A percentile compares a stretch with the other conserved stretches of the same genome.
These are phyloP conservation scores for Oxyruncus cristatus DNA, from an alignment of 2,113 vertebrate species.

Conservation along the genomic window DNA sequence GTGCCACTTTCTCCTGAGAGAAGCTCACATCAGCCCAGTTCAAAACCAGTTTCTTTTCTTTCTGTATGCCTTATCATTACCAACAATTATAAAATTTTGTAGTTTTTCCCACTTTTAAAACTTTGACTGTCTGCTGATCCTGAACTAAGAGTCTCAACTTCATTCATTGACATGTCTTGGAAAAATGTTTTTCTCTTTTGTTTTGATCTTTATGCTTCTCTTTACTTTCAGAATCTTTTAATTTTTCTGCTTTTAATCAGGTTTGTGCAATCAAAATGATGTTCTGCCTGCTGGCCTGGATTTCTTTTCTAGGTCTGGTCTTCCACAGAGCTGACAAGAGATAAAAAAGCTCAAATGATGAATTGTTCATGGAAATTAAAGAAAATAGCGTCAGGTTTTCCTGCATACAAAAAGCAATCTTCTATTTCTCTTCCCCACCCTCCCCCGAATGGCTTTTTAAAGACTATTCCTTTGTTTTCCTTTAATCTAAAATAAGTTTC, in stretches of 20 bases:
- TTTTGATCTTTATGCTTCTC: not conserved
- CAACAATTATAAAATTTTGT: not conserved
- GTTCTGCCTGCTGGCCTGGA: not conserved
- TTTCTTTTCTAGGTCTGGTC: not conserved
- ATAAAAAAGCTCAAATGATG: not conserved
- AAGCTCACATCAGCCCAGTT: not conserved
- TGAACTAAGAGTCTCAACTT: not conserved
- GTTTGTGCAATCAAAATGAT: not conserved
- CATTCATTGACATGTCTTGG: not conserved
- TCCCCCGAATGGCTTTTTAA: not conserved
- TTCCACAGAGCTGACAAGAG: not conserved
- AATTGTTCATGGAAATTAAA: not conserved
- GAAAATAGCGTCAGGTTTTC: not conserved
- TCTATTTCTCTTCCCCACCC: not conserved
- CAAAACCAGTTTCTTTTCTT: not conserved
- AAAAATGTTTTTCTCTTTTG: not conserved
- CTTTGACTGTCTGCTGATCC: not conserved
- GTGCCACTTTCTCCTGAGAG: not conserved
- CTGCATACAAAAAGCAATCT: not conserved
- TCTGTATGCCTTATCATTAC: fast-evolving
- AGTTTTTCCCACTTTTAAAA: not conserved
- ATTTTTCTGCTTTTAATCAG: slow-evolving; percentile 15
- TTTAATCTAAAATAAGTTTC: not conserved
- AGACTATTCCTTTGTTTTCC: not conserved
- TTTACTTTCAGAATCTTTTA: not conserved